These are phyloP conservation scores for Oligia strigilis DNA, from an alignment of 2,888 invertebrate genomes.

Conservation along the genomic window DNA sequence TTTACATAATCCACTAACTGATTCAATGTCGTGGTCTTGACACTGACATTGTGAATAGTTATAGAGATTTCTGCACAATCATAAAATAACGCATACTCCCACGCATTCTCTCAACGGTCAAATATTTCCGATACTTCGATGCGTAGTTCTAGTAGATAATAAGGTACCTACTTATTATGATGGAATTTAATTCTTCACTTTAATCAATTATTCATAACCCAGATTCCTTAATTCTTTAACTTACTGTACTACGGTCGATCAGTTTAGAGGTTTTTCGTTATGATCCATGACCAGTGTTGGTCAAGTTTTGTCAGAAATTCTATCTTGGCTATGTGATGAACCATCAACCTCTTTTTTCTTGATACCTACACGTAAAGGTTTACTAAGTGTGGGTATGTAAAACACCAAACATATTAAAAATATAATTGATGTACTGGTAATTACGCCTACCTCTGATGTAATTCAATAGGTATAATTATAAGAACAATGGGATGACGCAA, in stretches of 20 bases:
- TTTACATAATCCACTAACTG: slow-evolving; percentile 15
- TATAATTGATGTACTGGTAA: slow-evolving; percentile 21
- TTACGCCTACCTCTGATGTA: slow-evolving; percentile 25
- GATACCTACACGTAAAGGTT: not conserved
- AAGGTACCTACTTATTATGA: slow-evolving; percentile 43
- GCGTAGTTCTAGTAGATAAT: slow-evolving; percentile 21
- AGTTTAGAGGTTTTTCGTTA: slow-evolving; percentile 31
- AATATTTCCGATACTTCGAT: slow-evolving; percentile 37
- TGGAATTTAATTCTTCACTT: slow-evolving; percentile 44
- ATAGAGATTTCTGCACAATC: slow-evolving; percentile 26
- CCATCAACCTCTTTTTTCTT: not conserved
- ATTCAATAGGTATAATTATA: slow-evolving; percentile 34
- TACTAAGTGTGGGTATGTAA: slow-evolving; percentile 20
- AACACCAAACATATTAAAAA: slow-evolving; percentile 14
- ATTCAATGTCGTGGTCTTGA: slow-evolving; percentile 37
- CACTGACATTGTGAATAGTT: slow-evolving; percentile 46
- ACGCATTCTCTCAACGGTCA: slow-evolving; percentile 43
- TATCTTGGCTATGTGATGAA: not conserved
- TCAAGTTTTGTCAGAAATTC: slow-evolving; percentile 10
- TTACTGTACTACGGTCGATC: slow-evolving; percentile 31
- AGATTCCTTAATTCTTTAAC: slow-evolving; percentile 59
- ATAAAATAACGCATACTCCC: slow-evolving; percentile 39
- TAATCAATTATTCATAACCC: slow-evolving; percentile 64
- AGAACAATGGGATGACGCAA: slow-evolving; percentile 48
- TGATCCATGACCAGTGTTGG: slow-evolving; percentile 36